Evolutionary conservation across 2,888 invertebrate species (phyloP).

Genomic region (Clunio marinus): DNA sequence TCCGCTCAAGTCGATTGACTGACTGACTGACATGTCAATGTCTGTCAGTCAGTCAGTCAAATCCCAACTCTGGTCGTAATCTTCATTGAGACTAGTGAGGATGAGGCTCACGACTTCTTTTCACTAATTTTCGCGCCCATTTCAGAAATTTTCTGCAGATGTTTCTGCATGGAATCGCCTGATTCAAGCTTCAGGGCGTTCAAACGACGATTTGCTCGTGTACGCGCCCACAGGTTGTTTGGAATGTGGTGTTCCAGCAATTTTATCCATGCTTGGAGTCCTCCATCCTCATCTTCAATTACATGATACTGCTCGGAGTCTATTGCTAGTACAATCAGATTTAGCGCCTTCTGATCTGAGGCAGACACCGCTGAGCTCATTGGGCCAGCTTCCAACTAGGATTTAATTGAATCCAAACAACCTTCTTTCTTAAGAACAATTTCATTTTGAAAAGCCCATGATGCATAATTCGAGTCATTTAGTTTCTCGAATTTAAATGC

Average conservation of each 20-base stretch:
- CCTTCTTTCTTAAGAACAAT: not conserved
- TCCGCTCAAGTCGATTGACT: too few relatives aligned
- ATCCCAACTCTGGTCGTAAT: too few relatives aligned
- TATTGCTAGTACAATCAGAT: not conserved
- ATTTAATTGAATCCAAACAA: not conserved
- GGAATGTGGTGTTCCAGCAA: not conserved
- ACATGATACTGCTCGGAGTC: not conserved
- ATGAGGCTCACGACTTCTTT: not conserved
- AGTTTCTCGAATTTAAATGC: not conserved
- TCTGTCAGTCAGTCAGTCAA: too few relatives aligned
- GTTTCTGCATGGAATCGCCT: not conserved
- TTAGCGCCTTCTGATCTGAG: not conserved
- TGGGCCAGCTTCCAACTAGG: not conserved
- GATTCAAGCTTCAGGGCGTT: not conserved
- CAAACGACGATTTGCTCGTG: not conserved
- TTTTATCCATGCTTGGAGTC: not conserved
- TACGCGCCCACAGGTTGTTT: not conserved
- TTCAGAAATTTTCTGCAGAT: not conserved
- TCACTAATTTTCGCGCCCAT: not conserved
- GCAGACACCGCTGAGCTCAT: not conserved
- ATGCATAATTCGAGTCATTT: not conserved
- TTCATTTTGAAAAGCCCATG: not conserved
- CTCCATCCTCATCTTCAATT: not conserved
- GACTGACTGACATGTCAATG: too few relatives aligned
- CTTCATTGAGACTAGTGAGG: not conserved